Evolutionary conservation across 1,140 invertebrate species (phyloP).

Genomic region (Caenorhabditis latens): DNA sequence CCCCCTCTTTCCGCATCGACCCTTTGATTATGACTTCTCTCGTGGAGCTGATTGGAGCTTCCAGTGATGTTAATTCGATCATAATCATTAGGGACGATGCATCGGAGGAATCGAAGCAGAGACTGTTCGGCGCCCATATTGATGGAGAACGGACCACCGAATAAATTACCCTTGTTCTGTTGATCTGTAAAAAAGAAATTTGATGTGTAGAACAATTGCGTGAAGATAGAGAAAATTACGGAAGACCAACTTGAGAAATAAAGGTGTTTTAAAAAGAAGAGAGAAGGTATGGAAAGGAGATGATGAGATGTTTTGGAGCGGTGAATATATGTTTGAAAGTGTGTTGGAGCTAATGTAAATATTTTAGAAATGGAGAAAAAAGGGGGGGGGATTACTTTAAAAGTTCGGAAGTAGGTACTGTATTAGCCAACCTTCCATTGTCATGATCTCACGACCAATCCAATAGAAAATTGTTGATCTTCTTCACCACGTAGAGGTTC

Average conservation of each 20-base stretch:
- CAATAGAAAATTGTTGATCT: conserved; percentile 8
- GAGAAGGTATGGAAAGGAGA: not conserved
- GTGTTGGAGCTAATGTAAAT: not conserved
- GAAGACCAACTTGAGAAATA: not conserved
- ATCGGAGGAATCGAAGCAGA: not conserved
- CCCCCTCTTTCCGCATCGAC: not conserved
- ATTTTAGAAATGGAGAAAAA: not conserved
- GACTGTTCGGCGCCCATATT: conserved; percentile 5
- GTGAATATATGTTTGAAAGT: not conserved
- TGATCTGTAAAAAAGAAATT: not conserved
- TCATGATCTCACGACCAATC: not conserved
- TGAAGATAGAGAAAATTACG: not conserved
- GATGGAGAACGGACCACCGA: not conserved
- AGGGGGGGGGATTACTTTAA: not conserved
- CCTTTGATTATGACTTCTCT: not conserved
- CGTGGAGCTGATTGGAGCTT: too few species aligned
- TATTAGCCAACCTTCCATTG: not conserved
- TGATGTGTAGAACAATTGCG: not conserved
- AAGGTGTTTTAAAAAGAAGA: not conserved
- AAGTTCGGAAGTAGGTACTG: not conserved
- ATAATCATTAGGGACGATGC: not conserved
- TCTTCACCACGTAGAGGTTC: conserved; percentile 25
- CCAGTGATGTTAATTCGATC: too few species aligned
- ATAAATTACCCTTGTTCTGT: not conserved
- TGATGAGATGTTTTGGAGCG: not conserved